phyloP scores from a whole-genome alignment of 1,140 invertebrate genomes.

The Papilio polyxenes region DNA sequence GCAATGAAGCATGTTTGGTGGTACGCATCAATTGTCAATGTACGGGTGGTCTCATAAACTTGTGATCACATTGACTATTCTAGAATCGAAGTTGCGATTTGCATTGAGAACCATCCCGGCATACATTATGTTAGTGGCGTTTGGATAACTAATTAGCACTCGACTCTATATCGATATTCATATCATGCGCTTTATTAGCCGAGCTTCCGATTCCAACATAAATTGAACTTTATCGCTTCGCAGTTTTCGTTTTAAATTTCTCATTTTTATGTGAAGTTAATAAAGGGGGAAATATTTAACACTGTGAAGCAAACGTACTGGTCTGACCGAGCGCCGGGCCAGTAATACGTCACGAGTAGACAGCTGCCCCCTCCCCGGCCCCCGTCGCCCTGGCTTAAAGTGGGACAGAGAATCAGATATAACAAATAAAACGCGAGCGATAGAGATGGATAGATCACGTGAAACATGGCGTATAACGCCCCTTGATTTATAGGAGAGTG shows the following conservation, averaged over 20 bases:
- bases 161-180: conserved; percentile 72
- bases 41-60: conserved; percentile 77
- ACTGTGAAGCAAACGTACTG: conserved; percentile 58
- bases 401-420: conserved; percentile 66
- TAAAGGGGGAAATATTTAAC: conserved; percentile 55
- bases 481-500: conserved; percentile 80
- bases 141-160: conserved; percentile 72
- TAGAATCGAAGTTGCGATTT: conserved; percentile 78
- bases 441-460: conserved; percentile 69
- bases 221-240: conserved; percentile 41
- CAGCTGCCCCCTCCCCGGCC: conserved; percentile 70
- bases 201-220: conserved; percentile 49
- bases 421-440: conserved; percentile 64
- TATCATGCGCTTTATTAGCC: conserved; percentile 65
- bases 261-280: conserved; percentile 48
- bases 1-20: conserved; percentile 32
- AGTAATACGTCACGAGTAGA: conserved; percentile 80
- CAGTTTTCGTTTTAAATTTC: conserved; percentile 30
- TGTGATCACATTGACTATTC: conserved; percentile 75
- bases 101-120: conserved; percentile 74
- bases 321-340: conserved; percentile 67
- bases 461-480: conserved; percentile 82
- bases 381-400: conserved; percentile 59
- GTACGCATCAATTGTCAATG: conserved; percentile 41
- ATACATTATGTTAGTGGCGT: conserved; percentile 68